A percentile compares a stretch with the other conserved stretches of the same genome.
Conservation (phyloP, 2,888 invertebrate species). For the Xestobium rufovillosum region DNA sequence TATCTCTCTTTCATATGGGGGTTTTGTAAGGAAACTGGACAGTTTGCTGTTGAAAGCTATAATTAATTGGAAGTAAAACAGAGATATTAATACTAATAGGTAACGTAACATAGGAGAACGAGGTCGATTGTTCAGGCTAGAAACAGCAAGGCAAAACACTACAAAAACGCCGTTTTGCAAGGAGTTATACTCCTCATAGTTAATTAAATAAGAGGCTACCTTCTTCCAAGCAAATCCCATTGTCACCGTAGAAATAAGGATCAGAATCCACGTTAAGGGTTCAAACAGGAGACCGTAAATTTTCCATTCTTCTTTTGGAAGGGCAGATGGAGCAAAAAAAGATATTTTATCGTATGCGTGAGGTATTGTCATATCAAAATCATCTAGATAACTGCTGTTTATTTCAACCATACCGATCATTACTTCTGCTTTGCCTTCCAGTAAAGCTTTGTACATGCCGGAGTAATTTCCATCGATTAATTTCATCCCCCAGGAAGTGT, state of each 20-base stretch:
- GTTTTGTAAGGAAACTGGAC: conserved; percentile 50
- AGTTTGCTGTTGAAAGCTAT: conserved; percentile 54
- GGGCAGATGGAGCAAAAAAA: conserved; percentile 50
- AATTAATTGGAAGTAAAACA: no score
- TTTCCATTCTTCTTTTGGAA: conserved; percentile 45
- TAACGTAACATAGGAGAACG: no score
- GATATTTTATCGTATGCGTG: conserved; percentile 51
- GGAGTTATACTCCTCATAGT: no score
- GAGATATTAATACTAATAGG: no score
- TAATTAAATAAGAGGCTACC: no score
- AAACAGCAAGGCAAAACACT: no score
- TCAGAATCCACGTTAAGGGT: no score
- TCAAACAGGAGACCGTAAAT: no score
- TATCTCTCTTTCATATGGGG: conserved; percentile 49
- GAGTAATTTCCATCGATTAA: conserved; percentile 44
- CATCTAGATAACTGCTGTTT: conserved; percentile 50
- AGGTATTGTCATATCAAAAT: conserved; percentile 48
- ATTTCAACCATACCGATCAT: conserved; percentile 54
- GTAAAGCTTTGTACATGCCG: conserved; percentile 45
- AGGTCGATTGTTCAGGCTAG: no score
- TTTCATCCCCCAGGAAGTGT: conserved; percentile 42
- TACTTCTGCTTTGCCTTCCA: conserved; percentile 41
- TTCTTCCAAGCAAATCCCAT: no score
- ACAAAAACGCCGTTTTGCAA: no score
- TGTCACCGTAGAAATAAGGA: no score